Evolutionary conservation across 2,113 vertebrate genomes (phyloP), one percentile per base, ranked within the genome.

Genomic region (Pycnonotus jocosus): DNA sequence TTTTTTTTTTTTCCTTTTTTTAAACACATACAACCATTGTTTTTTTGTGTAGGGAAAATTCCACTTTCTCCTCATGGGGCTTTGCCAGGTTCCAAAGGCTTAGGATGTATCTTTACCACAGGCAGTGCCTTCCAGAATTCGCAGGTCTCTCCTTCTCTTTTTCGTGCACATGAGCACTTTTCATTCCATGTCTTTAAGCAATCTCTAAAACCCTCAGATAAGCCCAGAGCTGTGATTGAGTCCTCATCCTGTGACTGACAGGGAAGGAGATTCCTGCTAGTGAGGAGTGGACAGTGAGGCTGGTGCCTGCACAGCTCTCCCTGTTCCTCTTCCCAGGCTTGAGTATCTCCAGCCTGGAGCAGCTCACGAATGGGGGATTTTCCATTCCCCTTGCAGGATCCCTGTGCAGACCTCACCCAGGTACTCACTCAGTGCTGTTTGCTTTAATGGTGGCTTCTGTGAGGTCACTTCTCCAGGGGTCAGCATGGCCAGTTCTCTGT

Each of bases 31-130:
- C 12, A 47, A 21, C 11, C 53, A 84, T 88, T 93, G 71, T 95
- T 77, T 44, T 44, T 53, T 88, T 45, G 24, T 35, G 44, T 38
- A 72, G 42, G 53, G 73, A 88, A 94, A 96, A 93, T 95, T 96
- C 92, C 77, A 76, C 54, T 89, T 90, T 62, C 88, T 92, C 57
- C 83, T 79, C 53, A 72, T 89, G 81, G 45, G 60, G 28, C 48
- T 91, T 93, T 93, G 86, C 92, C 60, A 86, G 60, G 12, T 76
- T 76, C 54, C 2, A 12, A 90, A 93, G 51, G 56, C 51, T 93
- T 7, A 5, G 77, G 70, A 37, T 74, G 21, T 42, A 24, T 58
- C 51, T 93, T 83, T 90, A 74, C 88, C 74, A 90, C 12, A n/a
- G 51, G 42, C 81, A 82, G 27, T 3, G 4, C 42, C 42, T 91